Percentiles rank a stretch among this genome's conserved stretches.
These are phyloP conservation scores for Upupa epops DNA, from an alignment of 2,113 vertebrate species.

Conservation along the genomic window DNA sequence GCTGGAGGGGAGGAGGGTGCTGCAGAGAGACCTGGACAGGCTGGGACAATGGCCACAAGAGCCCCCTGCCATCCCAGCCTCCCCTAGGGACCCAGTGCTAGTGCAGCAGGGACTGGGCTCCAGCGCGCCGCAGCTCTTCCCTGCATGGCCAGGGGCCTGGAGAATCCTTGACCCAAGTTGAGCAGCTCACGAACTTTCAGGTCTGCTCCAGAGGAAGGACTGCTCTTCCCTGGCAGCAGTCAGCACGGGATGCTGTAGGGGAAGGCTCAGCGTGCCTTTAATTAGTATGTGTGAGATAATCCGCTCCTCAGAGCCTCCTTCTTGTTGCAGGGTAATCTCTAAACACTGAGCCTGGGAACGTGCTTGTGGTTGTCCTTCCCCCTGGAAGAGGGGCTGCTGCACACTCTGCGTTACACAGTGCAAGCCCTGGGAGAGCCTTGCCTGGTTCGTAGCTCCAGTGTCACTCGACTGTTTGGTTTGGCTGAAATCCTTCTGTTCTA, in stretches of 20 bases:
- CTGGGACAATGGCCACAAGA: too few relatives aligned
- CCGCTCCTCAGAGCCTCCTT: neutral
- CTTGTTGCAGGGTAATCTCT: neutral
- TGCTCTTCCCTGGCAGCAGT: neutral
- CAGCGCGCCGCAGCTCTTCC: neutral
- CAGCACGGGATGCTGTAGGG: neutral
- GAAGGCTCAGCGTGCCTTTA: neutral
- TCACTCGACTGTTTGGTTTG: neutral
- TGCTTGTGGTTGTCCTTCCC: neutral
- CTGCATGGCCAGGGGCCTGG: neutral
- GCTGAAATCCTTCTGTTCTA: neutral
- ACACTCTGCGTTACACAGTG: neutral
- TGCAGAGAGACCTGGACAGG: too few relatives aligned
- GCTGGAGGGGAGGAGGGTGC: too few relatives aligned
- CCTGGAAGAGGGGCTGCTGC: neutral
- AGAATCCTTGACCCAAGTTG: neutral
- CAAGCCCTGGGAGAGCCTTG: neutral
- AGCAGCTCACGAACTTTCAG: neutral
- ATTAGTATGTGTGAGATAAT: neutral
- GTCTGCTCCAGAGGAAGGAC: neutral
- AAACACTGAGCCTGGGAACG: neutral
- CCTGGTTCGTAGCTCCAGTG: neutral
- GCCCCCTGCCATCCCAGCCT: neutral
- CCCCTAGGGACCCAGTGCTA: accelerated
- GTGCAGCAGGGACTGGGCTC: neutral